A percentile compares a stretch with the other conserved stretches of the same genome.
Evolutionary conservation across 2,113 vertebrate species (phyloP).

Genomic region (Willisornis vidua): DNA sequence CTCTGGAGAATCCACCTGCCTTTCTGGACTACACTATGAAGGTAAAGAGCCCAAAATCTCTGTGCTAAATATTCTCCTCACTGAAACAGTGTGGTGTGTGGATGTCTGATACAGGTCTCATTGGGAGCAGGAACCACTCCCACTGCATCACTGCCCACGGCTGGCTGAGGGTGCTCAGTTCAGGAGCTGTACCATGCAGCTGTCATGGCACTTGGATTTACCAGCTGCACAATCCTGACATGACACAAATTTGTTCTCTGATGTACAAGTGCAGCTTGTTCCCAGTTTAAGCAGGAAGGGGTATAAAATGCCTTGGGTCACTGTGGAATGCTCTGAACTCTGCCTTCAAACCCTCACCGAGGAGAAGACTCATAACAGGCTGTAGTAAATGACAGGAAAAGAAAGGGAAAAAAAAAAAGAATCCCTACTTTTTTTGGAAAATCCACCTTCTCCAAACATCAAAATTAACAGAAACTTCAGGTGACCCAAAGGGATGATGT

Average conservation of each 20-base stretch:
- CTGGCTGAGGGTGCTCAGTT: background rate
- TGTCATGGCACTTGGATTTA: background rate
- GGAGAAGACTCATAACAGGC: background rate
- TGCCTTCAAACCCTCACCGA: background rate
- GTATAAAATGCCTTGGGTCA: background rate
- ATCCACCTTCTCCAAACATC: background rate
- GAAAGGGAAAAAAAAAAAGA: background rate
- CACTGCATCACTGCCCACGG: background rate
- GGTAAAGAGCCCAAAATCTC: background rate
- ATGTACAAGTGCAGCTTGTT: background rate
- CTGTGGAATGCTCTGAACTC: background rate
- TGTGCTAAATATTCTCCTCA: background rate
- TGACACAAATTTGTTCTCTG: background rate
- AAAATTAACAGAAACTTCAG: background rate
- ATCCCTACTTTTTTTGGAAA: background rate
- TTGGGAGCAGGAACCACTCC: background rate
- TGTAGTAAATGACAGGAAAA: background rate
- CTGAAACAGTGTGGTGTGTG: background rate
- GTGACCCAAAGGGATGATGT: background rate
- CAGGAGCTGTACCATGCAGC: background rate
- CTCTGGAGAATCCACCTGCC: background rate
- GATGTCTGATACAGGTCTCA: background rate
- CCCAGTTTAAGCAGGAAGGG: background rate
- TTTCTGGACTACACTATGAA: background rate
- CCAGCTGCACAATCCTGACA: background rate